Evolutionary conservation across 2,888 invertebrate species (phyloP).

Genomic region (Drosophila limbata): DNA sequence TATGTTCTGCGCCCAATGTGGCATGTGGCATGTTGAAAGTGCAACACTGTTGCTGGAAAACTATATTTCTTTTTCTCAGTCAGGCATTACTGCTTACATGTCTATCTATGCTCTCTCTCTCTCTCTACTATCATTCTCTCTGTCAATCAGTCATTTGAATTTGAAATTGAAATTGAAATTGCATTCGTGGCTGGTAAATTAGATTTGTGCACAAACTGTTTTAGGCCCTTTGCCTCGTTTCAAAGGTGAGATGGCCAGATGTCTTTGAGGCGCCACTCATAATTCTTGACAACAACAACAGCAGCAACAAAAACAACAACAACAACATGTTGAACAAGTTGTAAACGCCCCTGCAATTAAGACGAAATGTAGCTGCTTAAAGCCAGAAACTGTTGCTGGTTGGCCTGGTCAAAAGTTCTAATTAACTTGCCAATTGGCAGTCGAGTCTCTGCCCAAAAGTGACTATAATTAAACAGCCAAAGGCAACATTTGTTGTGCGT

Average conservation of each 20-base stretch:
- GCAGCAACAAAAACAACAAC: conserved; percentile 10
- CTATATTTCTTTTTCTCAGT: too few relatives aligned
- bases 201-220: conserved; percentile 39
- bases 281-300: conserved; percentile 11
- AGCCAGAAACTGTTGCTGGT: conserved; percentile 38
- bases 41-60: too few relatives aligned
- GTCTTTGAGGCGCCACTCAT: conserved; percentile 10
- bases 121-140: not conserved
- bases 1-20: not conserved
- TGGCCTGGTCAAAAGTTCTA: conserved; percentile 53
- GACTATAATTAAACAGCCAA: conserved; percentile 58
- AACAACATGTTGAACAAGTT: conserved; percentile 14
- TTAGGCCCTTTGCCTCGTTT: not conserved
- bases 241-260: not conserved
- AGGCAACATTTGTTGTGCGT: conserved; percentile 25
- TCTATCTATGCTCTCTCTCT: not conserved
- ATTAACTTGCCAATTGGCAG: conserved; percentile 71
- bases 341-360: conserved; percentile 56
- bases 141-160: not conserved
- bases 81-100: not conserved
- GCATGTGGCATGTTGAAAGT: too few relatives aligned
- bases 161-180: conserved; percentile 53
- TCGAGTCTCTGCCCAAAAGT: conserved; percentile 20
- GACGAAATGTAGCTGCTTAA: conserved; percentile 53
- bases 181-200: conserved; percentile 64